Base-by-base conservation (phyloP, 2,888 invertebrate species). In the Nasonia oneida region DNA sequence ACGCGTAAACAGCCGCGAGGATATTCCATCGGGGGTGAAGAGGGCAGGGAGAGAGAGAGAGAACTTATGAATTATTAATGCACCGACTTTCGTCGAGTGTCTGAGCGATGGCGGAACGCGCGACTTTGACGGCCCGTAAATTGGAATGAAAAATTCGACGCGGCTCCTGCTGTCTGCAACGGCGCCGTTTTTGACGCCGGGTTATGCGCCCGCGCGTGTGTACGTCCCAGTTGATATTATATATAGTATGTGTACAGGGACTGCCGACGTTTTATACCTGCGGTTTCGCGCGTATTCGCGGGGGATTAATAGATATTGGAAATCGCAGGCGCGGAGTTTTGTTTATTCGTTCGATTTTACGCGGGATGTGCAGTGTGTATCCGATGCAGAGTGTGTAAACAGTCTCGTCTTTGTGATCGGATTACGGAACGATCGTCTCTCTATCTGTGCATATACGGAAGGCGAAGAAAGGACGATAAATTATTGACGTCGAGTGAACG, bases 51-150 rank as follows among this genome's bases (percentile, higher is more conserved):
- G 57, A n/a, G 57, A 15, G 57, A 18, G n/a, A 5, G 15, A 67
- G 39, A 78, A 50, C 64, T 75, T 70, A 80, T 80, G 84, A 84
- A 84, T 84, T 76, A 80, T 84, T 80, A 67, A 80, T 74, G 70
- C 47, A 14, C 23, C 37, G 12, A 12, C 57, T 23, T 29, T 42
- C 78, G 67, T 79, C 6, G 39, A 92, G 92, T 92, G 91, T 88
- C 91, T 93, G 93, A 93, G 91, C 90, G 93, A 93, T 92, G 90
- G 91, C 89, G 90, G 90, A 89, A 90, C 90, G 89, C 90, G 88
- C 88, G 89, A 90, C 88, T 91, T 90, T 91, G 93, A 93, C 93
- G 90, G 91, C 90, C 89, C 92, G 92, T 92, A 93, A 93, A 93
- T 93, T 93, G 91, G 91, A 92, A 90, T 90, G 89, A 90, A 90